Conservation (phyloP, 2,888 invertebrate genomes). For the Eupithecia tripunctaria region DNA sequence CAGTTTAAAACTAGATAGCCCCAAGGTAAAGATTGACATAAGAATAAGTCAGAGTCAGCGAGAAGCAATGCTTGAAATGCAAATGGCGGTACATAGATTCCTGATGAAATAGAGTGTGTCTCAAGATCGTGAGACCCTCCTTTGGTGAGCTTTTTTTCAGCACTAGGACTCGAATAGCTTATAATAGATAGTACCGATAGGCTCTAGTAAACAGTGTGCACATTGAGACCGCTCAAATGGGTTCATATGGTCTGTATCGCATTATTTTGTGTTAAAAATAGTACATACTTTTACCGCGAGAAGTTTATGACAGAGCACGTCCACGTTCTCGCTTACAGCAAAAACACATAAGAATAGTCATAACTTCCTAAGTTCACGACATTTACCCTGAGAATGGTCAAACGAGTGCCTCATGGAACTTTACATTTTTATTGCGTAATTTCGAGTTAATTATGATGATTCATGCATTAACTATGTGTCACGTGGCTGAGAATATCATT, state of each 20-base stretch:
- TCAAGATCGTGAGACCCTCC: no score
- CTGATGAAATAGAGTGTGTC: no score
- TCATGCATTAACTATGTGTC: slow-evolving; percentile 35
- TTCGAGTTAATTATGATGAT: slow-evolving; percentile 38
- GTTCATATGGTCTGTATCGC: no score
- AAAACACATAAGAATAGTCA: slow-evolving; percentile 16
- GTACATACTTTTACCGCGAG: neutral
- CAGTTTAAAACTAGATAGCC: neutral
- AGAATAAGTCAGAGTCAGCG: no score
- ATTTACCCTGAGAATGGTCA: slow-evolving; percentile 24
- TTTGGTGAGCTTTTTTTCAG: no score
- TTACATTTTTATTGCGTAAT: slow-evolving; percentile 36
- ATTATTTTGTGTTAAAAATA: neutral
- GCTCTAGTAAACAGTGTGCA: no score
- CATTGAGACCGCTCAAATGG: no score
- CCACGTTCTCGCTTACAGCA: slow-evolving; percentile 8
- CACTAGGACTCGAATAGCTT: no score
- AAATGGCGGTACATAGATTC: no score
- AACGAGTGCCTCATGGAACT: neutral
- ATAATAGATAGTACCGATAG: no score
- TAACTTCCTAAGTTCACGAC: slow-evolving; percentile 19
- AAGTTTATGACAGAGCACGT: neutral
- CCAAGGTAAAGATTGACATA: neutral
- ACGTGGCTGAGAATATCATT: slow-evolving; percentile 7
- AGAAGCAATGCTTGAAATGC: no score